Base-by-base conservation (phyloP, 2,113 vertebrate genomes). In the Apistogramma diplotaenia region DNA sequence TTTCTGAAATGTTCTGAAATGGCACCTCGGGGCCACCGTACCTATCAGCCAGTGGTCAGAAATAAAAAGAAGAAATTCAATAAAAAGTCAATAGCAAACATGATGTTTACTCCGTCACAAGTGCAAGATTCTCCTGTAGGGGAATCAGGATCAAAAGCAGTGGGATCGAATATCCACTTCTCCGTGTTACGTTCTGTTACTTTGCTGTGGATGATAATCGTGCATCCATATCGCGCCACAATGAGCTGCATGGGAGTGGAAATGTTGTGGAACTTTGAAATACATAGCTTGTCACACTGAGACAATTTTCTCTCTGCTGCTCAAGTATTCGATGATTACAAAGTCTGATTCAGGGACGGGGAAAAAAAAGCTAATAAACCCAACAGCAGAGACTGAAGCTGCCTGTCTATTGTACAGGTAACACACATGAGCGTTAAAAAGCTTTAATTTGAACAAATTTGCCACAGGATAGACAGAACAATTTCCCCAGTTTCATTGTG, bases 371-470 rank as follows among this genome's bases (percentile, higher is more conserved):
- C 62, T 49, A 70, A 70, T 70, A 70, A 70, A 70, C 62, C 62
- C 40, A 49, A 70, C 62, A 49, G 49, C 40, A 70, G 25, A 70
- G 62, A 70, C 0, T 40, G 76, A 55, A 80, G 73, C 72, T 15
- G 27, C 59, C 78, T 18, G 78, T 59, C 76, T 82, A 5, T 76
- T 65, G 79, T 37, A 55, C 67, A 80, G 78, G 76, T 82, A 80
- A 81, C 85, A 85, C 75, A 74, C 70, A 65, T 74, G 75, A 18
- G 74, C 82, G 53, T 43, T 85, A 87, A 85, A 70, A 85, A 75
- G 82, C 23, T 89, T 89, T 87, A 72, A 89, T 85, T 82, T 86
- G 81, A 74, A 67, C 81, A 79, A 89, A 90, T 87, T 83, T 71
- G 76, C 85, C 84, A 87, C 75, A 89, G 82, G 84, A 87, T 23